A percentile compares a stretch with the other conserved stretches of the same genome.
Evolutionary conservation across 2,113 vertebrate species (phyloP).

Genomic region (Microcebus tavaratra): DNA sequence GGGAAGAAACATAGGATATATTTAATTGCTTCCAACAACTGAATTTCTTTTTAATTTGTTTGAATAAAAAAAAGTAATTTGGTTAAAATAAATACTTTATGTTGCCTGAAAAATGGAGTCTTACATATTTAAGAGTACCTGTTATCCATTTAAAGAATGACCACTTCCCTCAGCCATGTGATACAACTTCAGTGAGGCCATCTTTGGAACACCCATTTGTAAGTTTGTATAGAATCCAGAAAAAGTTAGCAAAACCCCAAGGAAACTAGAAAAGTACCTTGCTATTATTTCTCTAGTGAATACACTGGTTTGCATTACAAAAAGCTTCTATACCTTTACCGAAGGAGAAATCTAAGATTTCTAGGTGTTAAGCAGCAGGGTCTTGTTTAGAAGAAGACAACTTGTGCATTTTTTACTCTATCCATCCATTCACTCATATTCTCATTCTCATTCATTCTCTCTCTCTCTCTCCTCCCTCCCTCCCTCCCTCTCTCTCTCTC

Average conservation of each 20-base stretch:
- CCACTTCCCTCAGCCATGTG: background rate
- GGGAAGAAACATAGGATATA: background rate
- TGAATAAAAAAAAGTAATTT: slow-evolving; percentile 22
- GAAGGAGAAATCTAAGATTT: background rate
- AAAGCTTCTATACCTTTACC: background rate
- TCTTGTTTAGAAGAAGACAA: background rate
- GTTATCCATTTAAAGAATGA: background rate
- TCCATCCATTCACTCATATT: background rate
- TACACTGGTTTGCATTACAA: background rate
- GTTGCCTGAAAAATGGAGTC: background rate
- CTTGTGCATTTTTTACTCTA: background rate
- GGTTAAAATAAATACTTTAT: slow-evolving; percentile 45
- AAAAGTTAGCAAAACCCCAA: background rate
- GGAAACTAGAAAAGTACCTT: background rate
- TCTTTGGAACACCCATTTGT: background rate
- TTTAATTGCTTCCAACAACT: slow-evolving; percentile 21
- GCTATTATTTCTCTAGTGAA: background rate
- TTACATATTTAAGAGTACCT: background rate
- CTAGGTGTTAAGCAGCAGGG: background rate
- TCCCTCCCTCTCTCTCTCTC: no score
- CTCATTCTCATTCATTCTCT: background rate
- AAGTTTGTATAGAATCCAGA: slow-evolving; percentile 26
- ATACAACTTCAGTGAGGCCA: background rate
- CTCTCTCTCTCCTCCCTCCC: background rate
- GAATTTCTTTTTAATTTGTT: slow-evolving; percentile 27